A percentile compares a stretch with the other conserved stretches of the same genome.
Evolutionary conservation across 2,888 invertebrate species (phyloP).

Genomic region (Altica lythri): DNA sequence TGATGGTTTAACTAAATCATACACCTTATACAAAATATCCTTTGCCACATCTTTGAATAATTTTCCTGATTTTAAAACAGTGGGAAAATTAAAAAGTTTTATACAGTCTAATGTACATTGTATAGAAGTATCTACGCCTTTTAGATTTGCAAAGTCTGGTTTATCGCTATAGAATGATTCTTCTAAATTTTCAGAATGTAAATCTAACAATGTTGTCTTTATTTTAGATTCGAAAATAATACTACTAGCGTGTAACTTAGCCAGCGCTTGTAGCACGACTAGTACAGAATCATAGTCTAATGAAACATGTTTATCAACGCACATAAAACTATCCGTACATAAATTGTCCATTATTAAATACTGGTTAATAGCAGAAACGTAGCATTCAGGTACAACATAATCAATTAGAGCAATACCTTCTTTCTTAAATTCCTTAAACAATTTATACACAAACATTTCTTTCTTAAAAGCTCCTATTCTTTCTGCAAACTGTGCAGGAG

Average conservation of each 20-base stretch:
- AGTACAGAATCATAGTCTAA: slow-evolving; percentile 46
- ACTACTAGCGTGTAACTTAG: slow-evolving; percentile 52
- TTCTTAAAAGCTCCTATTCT: slow-evolving; percentile 45
- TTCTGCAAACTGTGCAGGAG: slow-evolving; percentile 42
- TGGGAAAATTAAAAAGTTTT: slow-evolving; percentile 43
- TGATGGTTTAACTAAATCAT: slow-evolving; percentile 50
- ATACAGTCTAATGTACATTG: slow-evolving; percentile 45
- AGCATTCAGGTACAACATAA: slow-evolving; percentile 52
- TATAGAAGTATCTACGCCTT: slow-evolving; percentile 44
- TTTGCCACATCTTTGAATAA: slow-evolving; percentile 39
- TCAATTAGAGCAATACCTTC: slow-evolving; percentile 34
- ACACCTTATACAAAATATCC: slow-evolving; percentile 40
- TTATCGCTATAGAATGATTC: slow-evolving; percentile 43
- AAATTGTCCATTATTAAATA: slow-evolving; percentile 57
- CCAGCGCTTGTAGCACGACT: slow-evolving; percentile 47
- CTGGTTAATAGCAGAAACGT: slow-evolving; percentile 45
- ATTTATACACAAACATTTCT: slow-evolving; percentile 44
- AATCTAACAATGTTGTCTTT: slow-evolving; percentile 35
- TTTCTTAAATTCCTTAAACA: slow-evolving; percentile 38
- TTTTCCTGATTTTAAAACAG: slow-evolving; percentile 42
- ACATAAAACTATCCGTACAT: slow-evolving; percentile 44
- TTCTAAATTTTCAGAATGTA: slow-evolving; percentile 37
- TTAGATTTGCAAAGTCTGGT: slow-evolving; percentile 37
- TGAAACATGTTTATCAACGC: slow-evolving; percentile 39
- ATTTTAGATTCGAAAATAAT: slow-evolving; percentile 50